Evolutionary conservation across 2,888 invertebrate species (phyloP), one percentile per base, ranked within the genome.

Genomic region (Phyto melanocephala): DNA sequence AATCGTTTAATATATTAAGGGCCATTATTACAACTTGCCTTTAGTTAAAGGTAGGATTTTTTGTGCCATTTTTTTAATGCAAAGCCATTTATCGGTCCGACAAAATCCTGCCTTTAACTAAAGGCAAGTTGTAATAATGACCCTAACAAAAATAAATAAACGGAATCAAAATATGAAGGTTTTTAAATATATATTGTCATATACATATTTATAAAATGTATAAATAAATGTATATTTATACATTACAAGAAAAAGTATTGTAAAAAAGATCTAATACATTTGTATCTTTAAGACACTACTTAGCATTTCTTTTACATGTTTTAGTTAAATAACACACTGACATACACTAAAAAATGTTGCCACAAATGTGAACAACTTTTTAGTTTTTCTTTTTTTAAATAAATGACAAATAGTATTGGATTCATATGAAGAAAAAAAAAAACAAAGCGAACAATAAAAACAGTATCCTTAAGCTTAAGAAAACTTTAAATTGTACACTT

Each of bases 281-380:
- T 47, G 35, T 50, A 50, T 65, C 35, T 50, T 10, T 60, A 71
- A 70, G 71, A 35, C 62, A 65, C n/a, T n/a, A n/a, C n/a, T n/a
- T n/a, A n/a, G 50, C 7, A 65, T 65, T 63, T 11, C 7, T 63
- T 50, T 50, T 17, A n/a, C 47, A 33, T 50, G 20, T 65, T 50
- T 65, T 33, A 33, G 17, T 50, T 54, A 40, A 60, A 22, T 5
- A 11, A 50, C 45, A 11, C 7, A 33, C 20, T 7, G 15, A 47
- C n/a, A 50, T 35, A 35, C 37, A 68, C 22, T 68, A 11, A 68
- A 22, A 68, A 40, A 68, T 68, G 24, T 52, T 54, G 40, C 40
- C 24, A 68, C 54, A 68, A 68, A 40, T 68, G 52, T 40, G 28
- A 67, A 67, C 52, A 65, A 50, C 20, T 22, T 35, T 35, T 15